These are phyloP conservation scores for Macrosoma leucophasiata DNA, from an alignment of 2,888 invertebrate genomes.

Conservation along the genomic window DNA sequence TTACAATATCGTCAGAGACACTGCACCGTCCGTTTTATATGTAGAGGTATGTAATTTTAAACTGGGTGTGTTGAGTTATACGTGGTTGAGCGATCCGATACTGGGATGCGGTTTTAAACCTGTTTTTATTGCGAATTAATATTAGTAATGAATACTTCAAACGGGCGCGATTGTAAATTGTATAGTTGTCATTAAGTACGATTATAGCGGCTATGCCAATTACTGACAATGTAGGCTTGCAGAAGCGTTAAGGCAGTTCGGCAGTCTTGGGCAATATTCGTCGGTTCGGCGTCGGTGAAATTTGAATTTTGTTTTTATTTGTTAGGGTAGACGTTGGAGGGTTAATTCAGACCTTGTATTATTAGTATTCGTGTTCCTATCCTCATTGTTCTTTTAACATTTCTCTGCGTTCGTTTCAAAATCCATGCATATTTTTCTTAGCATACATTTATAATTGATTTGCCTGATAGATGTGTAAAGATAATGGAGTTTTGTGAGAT, in stretches of 20 bases:
- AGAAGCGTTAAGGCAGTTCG: constrained; percentile 1
- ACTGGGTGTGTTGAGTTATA: constrained; percentile 32
- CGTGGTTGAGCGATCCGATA: constrained; percentile 16
- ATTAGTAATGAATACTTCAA: constrained; percentile 68
- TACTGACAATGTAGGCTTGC: constrained; percentile 50
- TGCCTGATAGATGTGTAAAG: no score
- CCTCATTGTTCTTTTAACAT: no score
- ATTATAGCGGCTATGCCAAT: constrained; percentile 62
- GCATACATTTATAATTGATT: no score
- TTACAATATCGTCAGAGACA: constrained; percentile 2
- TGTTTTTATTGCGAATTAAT: constrained; percentile 66
- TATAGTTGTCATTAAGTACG: constrained; percentile 67
- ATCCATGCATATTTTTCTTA: no score
- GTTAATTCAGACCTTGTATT: no score
- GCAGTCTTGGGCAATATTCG: constrained; percentile 23
- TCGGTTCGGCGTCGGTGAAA: no score
- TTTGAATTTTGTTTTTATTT: no score
- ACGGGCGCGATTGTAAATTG: constrained; percentile 63
- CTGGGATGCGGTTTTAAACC: constrained; percentile 34
- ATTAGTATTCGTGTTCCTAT: no score
- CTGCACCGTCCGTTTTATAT: constrained; percentile 1
- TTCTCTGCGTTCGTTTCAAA: no score
- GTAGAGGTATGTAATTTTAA: constrained; percentile 25
- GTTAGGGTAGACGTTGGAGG: no score
- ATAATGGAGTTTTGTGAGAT: no score